Conservation (phyloP, 2,888 invertebrate species). For the Glaucopsyche alexis region DNA sequence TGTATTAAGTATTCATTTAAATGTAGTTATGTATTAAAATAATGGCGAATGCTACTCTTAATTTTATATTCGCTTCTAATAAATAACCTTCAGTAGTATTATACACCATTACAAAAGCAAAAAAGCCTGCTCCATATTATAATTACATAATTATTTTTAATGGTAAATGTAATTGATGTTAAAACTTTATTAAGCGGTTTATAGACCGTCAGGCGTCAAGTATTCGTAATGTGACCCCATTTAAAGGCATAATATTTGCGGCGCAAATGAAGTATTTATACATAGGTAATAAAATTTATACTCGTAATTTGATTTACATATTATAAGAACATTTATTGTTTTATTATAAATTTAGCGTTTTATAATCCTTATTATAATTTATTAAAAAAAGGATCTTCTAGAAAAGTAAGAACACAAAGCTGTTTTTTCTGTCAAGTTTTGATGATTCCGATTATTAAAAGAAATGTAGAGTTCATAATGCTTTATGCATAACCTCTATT, state of each 20-base stretch:
- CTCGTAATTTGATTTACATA: neutral
- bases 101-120: neutral
- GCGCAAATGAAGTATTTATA: neutral
- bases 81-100: neutral
- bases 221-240: neutral
- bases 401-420: neutral
- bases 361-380: neutral
- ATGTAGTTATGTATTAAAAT: conserved; percentile 1
- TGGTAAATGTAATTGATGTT: neutral
- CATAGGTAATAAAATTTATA: neutral
- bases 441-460: too few species aligned
- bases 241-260: neutral
- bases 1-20: neutral
- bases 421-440: too few species aligned
- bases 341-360: neutral
- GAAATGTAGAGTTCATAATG: too few species aligned
- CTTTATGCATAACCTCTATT: too few species aligned
- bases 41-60: neutral
- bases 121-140: neutral
- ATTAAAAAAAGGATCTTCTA: neutral
- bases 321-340: neutral
- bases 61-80: neutral
- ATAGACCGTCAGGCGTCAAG: neutral
- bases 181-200: neutral
- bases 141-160: neutral